Evolutionary conservation across 1,140 invertebrate species (phyloP), one percentile per base, ranked within the genome.

Genomic region (Metaphire vulgaris): DNA sequence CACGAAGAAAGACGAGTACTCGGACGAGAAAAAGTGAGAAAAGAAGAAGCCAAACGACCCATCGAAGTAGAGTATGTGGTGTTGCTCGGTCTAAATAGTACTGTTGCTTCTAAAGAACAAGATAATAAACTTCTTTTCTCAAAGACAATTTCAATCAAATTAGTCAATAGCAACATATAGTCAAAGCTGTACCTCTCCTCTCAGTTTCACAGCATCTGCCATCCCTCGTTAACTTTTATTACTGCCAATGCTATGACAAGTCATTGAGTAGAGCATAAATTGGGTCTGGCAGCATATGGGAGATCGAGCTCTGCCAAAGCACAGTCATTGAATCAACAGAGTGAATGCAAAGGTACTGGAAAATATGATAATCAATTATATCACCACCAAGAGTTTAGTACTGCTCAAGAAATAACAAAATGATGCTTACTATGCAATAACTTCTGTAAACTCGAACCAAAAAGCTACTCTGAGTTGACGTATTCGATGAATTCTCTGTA

Each of bases 71-170:
- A n/a, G 84, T 80, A 81, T 88, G 86, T 6, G 89, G 89, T 66
- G 89, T 89, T 77, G 86, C 86, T 79, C 86, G 84, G 83, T 90
- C 89, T 75, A 90, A 81, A 65, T 86, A 83, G 72, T 86, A 84
- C 81, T 90, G 89, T 80, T 89, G 89, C 69, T 83, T 82, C 85
- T 88, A 80, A 31, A 82, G 80, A 66, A 69, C 28, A 32, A 33
- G 15, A 30, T 71, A 12, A 56, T 21, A 56, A 21, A 56, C 41
- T 12, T 56, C 41, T 12, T 12, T 56, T 6, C 6, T 12, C 41
- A 56, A 21, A 56, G 21, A 56, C 21, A 56, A 56, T 12, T 21
- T 56, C 21, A 56, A 56, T 56, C 41, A 56, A 56, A 56, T 21
- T 21, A 6, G 41, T 56, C 21, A 12, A 56, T 56, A 56, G 6